Percentiles rank a stretch among this genome's conserved stretches.
Conservation (phyloP, 1,140 invertebrate species). For the Augochlora pura region DNA sequence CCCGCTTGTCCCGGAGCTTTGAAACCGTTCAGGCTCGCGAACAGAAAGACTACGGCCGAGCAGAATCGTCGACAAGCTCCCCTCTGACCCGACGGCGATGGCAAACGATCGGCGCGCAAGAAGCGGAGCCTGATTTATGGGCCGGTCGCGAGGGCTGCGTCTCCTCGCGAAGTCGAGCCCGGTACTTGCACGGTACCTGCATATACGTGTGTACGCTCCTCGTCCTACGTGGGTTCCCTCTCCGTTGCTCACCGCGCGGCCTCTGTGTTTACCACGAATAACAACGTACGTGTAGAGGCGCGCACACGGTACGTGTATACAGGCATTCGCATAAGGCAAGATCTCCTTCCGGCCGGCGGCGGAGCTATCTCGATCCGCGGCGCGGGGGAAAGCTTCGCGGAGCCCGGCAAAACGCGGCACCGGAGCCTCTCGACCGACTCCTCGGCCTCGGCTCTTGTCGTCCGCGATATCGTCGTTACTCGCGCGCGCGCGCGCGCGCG, state of each 20-base stretch:
- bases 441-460: slow-evolving; percentile 1
- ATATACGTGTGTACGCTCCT: slow-evolving; percentile 2
- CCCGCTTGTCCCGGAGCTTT: slow-evolving; percentile 25
- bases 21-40: slow-evolving; percentile 40
- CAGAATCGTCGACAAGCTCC: slow-evolving; percentile 62
- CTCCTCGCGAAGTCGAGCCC: slow-evolving; percentile 63
- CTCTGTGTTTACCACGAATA: neutral
- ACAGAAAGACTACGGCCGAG: slow-evolving; percentile 53
- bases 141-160: slow-evolving; percentile 68
- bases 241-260: neutral
- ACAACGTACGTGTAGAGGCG: neutral
- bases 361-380: slow-evolving; percentile 53
- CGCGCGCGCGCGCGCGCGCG: slow-evolving; percentile 9
- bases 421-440: neutral
- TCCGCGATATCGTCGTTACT: slow-evolving; percentile 32
- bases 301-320: neutral
- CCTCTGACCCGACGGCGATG: slow-evolving; percentile 74
- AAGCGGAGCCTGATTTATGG: slow-evolving; percentile 76
- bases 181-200: slow-evolving; percentile 23
- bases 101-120: slow-evolving; percentile 75
- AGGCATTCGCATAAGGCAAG: slow-evolving; percentile 51
- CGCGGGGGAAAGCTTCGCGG: slow-evolving; percentile 59
- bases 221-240: neutral
- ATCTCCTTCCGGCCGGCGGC: slow-evolving; percentile 66
- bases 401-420: slow-evolving; percentile 20